phyloP scores from a whole-genome alignment of 2,797 vertebrate genomes.

The Morus bassanus region DNA sequence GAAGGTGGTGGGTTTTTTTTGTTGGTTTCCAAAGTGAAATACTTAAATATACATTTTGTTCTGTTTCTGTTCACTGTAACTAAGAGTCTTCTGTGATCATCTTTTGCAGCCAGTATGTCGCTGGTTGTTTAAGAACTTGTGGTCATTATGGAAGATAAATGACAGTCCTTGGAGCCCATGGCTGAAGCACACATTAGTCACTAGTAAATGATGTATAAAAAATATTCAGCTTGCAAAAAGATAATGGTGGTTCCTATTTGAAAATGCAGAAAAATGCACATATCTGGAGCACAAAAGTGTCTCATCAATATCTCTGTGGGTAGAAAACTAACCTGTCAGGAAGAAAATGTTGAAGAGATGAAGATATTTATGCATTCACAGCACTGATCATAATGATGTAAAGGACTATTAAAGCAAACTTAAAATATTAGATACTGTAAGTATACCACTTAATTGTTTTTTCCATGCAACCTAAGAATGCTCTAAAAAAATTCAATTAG shows the following conservation, averaged over 20 bases:
- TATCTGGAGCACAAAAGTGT: conserved; percentile 50
- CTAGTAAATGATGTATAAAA: conserved; percentile 69
- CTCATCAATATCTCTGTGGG: conserved; percentile 69
- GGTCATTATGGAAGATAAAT: conserved; percentile 69
- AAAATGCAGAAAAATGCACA: conserved; percentile 72
- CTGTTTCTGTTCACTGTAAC: background rate
- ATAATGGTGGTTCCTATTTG: conserved; percentile 65
- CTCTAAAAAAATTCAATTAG: background rate
- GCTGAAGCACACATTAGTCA: conserved; percentile 63
- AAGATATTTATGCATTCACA: conserved; percentile 53
- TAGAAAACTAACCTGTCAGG: conserved; percentile 65
- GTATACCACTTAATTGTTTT: conserved; percentile 23
- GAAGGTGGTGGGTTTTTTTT: background rate
- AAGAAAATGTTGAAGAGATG: conserved; percentile 39
- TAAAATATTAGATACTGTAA: conserved; percentile 22
- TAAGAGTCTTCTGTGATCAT: conserved; percentile 15
- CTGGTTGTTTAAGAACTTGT: conserved; percentile 40
- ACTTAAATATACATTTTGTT: background rate
- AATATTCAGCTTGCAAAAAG: conserved; percentile 65
- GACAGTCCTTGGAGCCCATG: conserved; percentile 37
- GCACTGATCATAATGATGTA: conserved; percentile 42
- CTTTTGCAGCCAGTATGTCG: background rate
- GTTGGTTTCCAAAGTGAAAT: background rate
- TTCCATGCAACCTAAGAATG: background rate
- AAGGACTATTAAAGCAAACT: conserved; percentile 58